Evolutionary conservation across 2,113 vertebrate species (phyloP), one percentile per base, ranked within the genome.

Genomic region (Bagarius yarrelli): DNA sequence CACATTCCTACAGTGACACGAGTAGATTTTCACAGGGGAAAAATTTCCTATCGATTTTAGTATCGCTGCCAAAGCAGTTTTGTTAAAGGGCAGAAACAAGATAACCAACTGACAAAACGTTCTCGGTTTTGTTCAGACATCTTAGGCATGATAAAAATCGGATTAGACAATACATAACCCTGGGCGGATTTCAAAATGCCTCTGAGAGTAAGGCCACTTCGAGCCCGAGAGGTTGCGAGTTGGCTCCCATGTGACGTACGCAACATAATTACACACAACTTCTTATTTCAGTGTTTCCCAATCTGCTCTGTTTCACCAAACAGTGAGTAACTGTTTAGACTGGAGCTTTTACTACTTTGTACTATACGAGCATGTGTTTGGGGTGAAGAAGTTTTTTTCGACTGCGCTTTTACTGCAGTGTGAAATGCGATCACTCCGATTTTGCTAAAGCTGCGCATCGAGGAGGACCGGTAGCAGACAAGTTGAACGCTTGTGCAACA

Each of bases 141-240:
- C 57, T 66, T 16, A 34, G 21, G 52, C 32, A 25, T 30, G 56
- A 81, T 32, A 47, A 44, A 36, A 63, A 76, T 57, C 5, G 6
- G 57, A 63, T 74, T 64, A 53, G 8, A 13, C 23, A 50, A 81
- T 55, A 14, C 32, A n/a, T 36, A 76, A 69, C 73, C 53, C 73
- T 21, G 63, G 1, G 63, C 9, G 21, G 21, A 55, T 50, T 81
- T 23, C 44, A 36, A 56, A 81, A 25, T 14, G 50, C 50, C 61
- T 67, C 72, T 36, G 8, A n/a, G 30, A 36, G 73, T 70, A 32
- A n/a, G 40, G 19, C 23, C 19, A 27, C 30, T 55, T 30, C 21
- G 23, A 59, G 55, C 32, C 73, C 16, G 40, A 23, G 55, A 59
- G 34, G 16, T 59, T 16, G 32, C 32, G n/a, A 11, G 59, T 30